Evolutionary conservation across 2,113 vertebrate genomes (phyloP), one percentile per base, ranked within the genome.

Genomic region (Aix galericulata): DNA sequence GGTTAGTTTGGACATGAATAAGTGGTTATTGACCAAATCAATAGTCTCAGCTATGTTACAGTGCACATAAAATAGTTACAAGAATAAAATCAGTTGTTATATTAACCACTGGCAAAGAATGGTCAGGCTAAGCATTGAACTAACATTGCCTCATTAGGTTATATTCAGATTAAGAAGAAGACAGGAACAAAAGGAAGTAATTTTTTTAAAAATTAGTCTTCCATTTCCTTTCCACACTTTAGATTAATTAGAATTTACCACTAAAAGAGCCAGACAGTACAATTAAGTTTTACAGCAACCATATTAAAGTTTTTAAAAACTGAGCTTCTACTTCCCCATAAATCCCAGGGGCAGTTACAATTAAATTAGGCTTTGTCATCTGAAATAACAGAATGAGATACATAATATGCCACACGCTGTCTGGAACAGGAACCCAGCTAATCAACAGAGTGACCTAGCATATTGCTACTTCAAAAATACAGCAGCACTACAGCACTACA

Each of bases 171-270:
- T 91, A 95, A 96, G 55, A 91, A 90, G 71, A 60, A 77, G 56
- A 78, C 78, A 92, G 91, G 76, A 95, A 93, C 64, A 95, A 77
- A 94, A 96, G 89, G 80, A 96, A 96, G 71, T 34, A 34, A 22
- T 86, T 78, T 79, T 87, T 91, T 48, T 11, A 2, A 48, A 82
- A 94, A 82, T 60, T 89, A 76, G 29, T 34, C 50, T 89, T 91
- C 38, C 44, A 82, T 94, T 97, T 97, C 96, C 91, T 96, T 91
- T 95, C 72, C 60, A 91, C 91, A 84, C 92, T 92, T 97, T 20
- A 91, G 82, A 96, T 95, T 96, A 96, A 96, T 95, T 96, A 95
- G 63, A 94, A 96, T 94, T 96, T 91, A 85, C 91, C 71, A 91
- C 77, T 95, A 96, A 93, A 96, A 94, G 52, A 92, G 52, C 9